Conservation (phyloP, 2,888 invertebrate species). For the Scaptomyza polygonia region DNA sequence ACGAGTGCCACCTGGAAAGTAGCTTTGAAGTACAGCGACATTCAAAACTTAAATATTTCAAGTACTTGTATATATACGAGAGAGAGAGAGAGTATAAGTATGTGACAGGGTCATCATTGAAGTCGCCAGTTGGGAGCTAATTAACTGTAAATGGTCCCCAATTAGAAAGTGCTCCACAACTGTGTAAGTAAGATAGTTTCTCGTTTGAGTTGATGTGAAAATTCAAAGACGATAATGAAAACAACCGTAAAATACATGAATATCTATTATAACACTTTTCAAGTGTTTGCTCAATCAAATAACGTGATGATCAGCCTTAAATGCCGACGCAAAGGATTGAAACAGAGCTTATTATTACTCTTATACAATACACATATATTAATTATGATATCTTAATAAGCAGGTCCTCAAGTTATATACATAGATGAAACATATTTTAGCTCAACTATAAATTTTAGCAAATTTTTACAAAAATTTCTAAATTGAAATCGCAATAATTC, state of each 20-base stretch:
- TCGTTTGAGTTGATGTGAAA: conserved; percentile 33
- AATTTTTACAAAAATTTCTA: neutral
- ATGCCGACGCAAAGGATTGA: too few species aligned
- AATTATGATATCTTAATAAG: neutral
- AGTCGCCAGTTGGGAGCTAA: conserved; percentile 35
- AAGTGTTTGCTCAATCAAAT: neutral
- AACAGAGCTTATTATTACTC: too few species aligned
- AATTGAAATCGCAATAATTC: neutral
- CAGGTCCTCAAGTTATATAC: neutral
- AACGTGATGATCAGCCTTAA: too few species aligned
- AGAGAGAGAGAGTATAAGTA: conserved; percentile 4
- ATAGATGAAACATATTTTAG: too few species aligned
- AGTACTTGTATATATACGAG: conserved; percentile 1
- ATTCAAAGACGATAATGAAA: conserved; percentile 19
- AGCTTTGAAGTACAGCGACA: conserved; percentile 73
- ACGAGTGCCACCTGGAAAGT: conserved; percentile 51
- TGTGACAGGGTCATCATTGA: conserved; percentile 50
- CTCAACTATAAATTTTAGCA: neutral
- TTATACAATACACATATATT: too few species aligned
- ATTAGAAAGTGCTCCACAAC: conserved; percentile 56
- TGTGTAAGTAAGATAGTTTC: conserved; percentile 10
- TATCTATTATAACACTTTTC: neutral
- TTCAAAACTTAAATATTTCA: conserved; percentile 45
- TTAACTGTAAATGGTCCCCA: conserved; percentile 58
- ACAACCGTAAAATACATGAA: conserved; percentile 12